Evolutionary conservation across 2,113 vertebrate genomes (phyloP).

Genomic region (Sialia sialis): DNA sequence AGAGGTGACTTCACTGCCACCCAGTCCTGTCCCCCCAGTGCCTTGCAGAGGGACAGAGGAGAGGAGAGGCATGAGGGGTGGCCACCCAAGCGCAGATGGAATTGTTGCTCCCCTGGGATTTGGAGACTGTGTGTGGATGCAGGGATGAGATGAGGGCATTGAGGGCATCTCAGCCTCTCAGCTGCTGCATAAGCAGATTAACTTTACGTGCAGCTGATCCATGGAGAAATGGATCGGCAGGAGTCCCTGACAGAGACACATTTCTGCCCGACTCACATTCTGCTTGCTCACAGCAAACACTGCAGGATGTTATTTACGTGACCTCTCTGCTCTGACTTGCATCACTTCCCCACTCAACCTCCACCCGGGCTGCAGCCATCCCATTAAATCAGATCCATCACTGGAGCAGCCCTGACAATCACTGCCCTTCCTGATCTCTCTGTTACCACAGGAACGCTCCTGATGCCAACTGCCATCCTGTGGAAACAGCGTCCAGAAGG

Average conservation of each 20-base stretch:
- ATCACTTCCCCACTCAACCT: not conserved
- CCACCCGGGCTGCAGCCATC: not conserved
- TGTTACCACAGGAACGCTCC: not conserved
- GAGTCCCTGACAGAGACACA: slow-evolving; percentile 36
- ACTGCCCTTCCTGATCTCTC: not conserved
- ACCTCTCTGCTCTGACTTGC: not conserved
- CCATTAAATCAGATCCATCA: not conserved
- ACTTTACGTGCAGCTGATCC: slow-evolving; percentile 11
- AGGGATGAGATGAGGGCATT: slow-evolving; percentile 21
- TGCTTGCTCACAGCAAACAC: slow-evolving; percentile 33
- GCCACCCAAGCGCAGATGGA: rapidly evolving
- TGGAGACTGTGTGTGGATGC: not conserved
- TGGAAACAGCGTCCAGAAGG: not conserved
- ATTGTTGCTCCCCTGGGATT: not conserved
- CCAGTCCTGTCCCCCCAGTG: not conserved
- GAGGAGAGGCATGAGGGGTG: not conserved
- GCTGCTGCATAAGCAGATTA: slow-evolving; percentile 60
- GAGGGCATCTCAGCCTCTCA: slow-evolving; percentile 22
- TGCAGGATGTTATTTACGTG: not conserved
- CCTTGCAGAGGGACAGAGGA: not conserved
- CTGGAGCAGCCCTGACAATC: not conserved
- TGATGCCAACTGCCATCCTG: rapidly evolving
- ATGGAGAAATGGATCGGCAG: slow-evolving; percentile 36
- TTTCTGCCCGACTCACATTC: slow-evolving; percentile 31
- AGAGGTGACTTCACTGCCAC: not conserved